Base-by-base conservation (phyloP, 1,140 invertebrate species). In the Parasteatoda tepidariorum region DNA sequence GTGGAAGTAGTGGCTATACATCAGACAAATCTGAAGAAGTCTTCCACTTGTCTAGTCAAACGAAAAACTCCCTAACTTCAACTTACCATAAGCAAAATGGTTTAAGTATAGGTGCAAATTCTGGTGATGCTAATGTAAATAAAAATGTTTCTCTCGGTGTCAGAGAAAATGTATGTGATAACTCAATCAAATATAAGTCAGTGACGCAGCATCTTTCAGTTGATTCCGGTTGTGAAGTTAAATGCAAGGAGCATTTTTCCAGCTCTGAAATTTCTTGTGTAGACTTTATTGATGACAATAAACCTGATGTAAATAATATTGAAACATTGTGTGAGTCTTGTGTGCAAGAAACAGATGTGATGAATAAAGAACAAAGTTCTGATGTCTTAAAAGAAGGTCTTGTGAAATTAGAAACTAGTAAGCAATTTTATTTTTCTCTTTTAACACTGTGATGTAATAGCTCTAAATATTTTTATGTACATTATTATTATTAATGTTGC, bases 181-280 rank as follows among this genome's bases (percentile, higher is more conserved):
- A 62, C 57, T 28, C 54, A 28, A 13, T 13, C 38, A 48, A 48
- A 48, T 48, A 7, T 59, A 75, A 38, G 38, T 3, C 24, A 13
- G 22, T 79, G 9, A 11, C 66, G 13, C 62, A 67, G 30, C 57
- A 41, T 38, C 57, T 48, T 0, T 82, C 78, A 28, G 34, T 82
- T 2, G 78, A 82, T 48, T 82, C 78, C 30, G 78, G 78, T 57
- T 82, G 78, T 71, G 78, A 71, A 41, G 67, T 30, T 34, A 34
- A 31, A 26, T 75, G 55, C 5, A 75, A 70, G 24, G 38, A 57
- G 3, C 38, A 48, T 28, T 22, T 48, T 66, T 61, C 18, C 9
- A 54, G 74, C 30, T 33, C n/a, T 24, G 62, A 66, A 38, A 30
- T 55, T 71, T 9, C 30, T 9, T 18, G 28, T 11, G 55, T 61